Base-by-base conservation (phyloP, 2,888 invertebrate genomes). In the Stramonita haemastoma region DNA sequence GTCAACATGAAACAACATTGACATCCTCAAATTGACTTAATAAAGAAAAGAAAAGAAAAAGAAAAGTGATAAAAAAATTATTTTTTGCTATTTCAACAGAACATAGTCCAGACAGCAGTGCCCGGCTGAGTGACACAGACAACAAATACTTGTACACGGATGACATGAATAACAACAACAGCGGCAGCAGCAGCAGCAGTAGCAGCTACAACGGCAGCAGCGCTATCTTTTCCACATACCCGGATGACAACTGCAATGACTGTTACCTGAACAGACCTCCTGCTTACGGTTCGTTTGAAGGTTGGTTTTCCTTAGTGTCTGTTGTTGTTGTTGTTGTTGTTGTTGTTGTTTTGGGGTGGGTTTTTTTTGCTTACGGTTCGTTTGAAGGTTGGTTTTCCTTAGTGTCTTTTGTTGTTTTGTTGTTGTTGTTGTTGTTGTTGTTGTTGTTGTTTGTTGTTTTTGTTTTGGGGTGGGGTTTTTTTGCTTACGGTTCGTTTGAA, bases 161-260 rank as follows among this genome's bases (percentile, higher is more conserved):
- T 32, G 29, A 60, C 60, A 86, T 32, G 19, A 29, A 32, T 29
- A 34, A 36, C 66, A 70, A 66, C 86, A 86, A 70, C 70, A 86
- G 70, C 86, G 29, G 60, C 86, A 86, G 60, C 86, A 86, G 60
- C 86, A 70, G 34, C 70, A 66, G 70, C 86, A 70, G 34, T 36
- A 66, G 70, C 46, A 70, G n/a, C 57, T 46, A 46, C 46, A 66
- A 86, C 70, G 36, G 34, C 36, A 70, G n/a, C 57, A 70, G n/a
- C 57, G 70, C 22, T 2, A 86, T 86, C n/a, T 32, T 15, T 29
- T 29, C n/a, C 19, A 22, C 57, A 17, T 60, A 60, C 34, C 57
- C 13, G 1, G 66, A 86, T 70, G 36, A 34, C 19, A 86, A 66
- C 86, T 36, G 17, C n/a, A 86, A 66, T 8, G n/a, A 17, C 56